Base-by-base conservation (phyloP, 2,888 invertebrate genomes). In the Neoaliturus tenellus region DNA sequence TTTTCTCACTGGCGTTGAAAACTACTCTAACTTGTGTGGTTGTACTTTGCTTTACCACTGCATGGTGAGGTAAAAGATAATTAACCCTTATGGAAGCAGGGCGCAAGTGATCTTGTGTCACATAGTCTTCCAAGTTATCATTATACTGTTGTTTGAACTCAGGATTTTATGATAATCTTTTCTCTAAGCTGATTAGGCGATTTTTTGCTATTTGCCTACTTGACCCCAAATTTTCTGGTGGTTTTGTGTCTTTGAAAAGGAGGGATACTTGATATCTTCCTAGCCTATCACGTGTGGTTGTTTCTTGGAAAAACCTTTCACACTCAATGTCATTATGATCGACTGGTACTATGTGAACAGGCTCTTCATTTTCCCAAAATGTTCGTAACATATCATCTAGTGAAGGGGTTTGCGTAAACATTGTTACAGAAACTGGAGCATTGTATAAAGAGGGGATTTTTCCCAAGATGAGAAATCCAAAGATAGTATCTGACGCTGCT, bases 31-130 rank as follows among this genome's bases (percentile, higher is more conserved):
- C 20, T 41, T 84, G 62, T 5, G 20, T 25, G 10, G 20, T 35
- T n/a, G 28, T 5, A 33, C 23, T 10, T 10, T 48, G 69, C 41
- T 84, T 84, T 31, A 84, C 35, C n/a, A 84, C 81, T 8, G 81
- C 84, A 48, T 82, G 84, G 44, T 84, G 84, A 28, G 81, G 81
- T 73, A 84, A n/a, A 25, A 84, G 31, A 48, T 84, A 84, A 39
- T 69, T 51, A 69, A 73, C 44, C n/a, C 71, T 28, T 25, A n/a
- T 31, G 1, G 48, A 31, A 4, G 84, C 81, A 25, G 23, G 25
- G 12, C 78, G 62, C 71, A 84, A 41, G 12, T 44, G 55, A 78
- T 4, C 84, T 78, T 55, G 81, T 51, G 6, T 20, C 17, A 84
- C 69, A 51, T 84, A 84, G 51, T 81, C 81, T n/a, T 41, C 25